phyloP scores from a whole-genome alignment of 2,797 vertebrate species.

The Gadopsis marmoratus region DNA sequence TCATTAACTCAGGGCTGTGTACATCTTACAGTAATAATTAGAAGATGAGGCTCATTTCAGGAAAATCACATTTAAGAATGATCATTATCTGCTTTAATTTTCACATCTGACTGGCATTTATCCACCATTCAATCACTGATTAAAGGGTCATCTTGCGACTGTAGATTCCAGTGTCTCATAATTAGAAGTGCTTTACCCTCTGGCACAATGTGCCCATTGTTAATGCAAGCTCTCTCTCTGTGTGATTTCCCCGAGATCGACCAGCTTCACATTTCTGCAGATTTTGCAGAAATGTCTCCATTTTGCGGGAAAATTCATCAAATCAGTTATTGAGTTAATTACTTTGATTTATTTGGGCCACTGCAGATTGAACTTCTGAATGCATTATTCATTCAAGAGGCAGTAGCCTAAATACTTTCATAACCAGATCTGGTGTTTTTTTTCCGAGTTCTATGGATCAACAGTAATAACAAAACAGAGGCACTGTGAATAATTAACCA shows the following conservation, averaged over 20 bases:
- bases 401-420: constrained; percentile 71
- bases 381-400: constrained; percentile 62
- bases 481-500: constrained; percentile 71
- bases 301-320: constrained; percentile 74
- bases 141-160: constrained; percentile 51
- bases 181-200: constrained; percentile 75
- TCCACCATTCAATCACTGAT: constrained; percentile 56
- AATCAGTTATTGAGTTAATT: constrained; percentile 84
- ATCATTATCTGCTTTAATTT: constrained; percentile 34
- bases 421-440: constrained; percentile 64
- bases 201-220: constrained; percentile 63
- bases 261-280: constrained; percentile 63
- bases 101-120: constrained; percentile 36
- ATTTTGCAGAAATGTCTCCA: constrained; percentile 70
- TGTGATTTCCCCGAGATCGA: constrained; percentile 52
- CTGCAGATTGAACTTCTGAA: constrained; percentile 65
- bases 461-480: constrained; percentile 68
- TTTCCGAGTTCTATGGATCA: constrained; percentile 64
- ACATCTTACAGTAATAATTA: background rate
- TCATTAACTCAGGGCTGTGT: background rate
- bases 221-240: constrained; percentile 63
- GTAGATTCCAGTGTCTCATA: constrained; percentile 51
- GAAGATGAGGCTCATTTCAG: constrained; percentile 10
- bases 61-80: constrained; percentile 16
- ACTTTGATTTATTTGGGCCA: constrained; percentile 82